Evolutionary conservation across 1,140 invertebrate genomes (phyloP).

Genomic region (Phocides pigmalion): DNA sequence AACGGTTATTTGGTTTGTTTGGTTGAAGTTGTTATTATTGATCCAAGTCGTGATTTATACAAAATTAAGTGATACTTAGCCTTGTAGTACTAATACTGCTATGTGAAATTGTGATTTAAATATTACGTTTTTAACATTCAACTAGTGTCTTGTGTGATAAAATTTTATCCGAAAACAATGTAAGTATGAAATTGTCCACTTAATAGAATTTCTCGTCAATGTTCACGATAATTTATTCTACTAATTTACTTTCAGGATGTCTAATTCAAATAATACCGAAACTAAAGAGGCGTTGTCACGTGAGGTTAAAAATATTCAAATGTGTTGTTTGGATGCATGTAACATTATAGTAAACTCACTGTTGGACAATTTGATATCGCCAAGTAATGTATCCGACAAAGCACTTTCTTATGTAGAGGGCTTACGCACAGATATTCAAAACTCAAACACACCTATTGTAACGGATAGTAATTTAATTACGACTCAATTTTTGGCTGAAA

Average conservation of each 20-base stretch:
- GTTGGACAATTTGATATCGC: slow-evolving; percentile 38
- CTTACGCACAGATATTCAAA: slow-evolving; percentile 56
- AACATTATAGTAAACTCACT: slow-evolving; percentile 62
- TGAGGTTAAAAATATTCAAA: slow-evolving; percentile 60
- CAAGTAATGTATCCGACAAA: slow-evolving; percentile 50
- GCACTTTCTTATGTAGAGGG: slow-evolving; percentile 58
- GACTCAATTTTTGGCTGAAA: slow-evolving; percentile 59
- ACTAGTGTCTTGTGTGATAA: not conserved
- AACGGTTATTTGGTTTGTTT: too few species aligned
- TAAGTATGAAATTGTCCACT: slow-evolving; percentile 23
- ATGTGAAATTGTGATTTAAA: not conserved
- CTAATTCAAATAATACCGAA: slow-evolving; percentile 48
- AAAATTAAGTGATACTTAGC: too few species aligned
- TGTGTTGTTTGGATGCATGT: slow-evolving; percentile 53
- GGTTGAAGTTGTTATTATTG: too few species aligned
- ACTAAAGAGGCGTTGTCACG: slow-evolving; percentile 53
- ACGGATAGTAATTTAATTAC: slow-evolving; percentile 65
- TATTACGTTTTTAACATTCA: not conserved
- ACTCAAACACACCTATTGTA: slow-evolving; percentile 52
- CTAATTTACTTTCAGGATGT: slow-evolving; percentile 40
- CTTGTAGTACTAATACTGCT: too few species aligned
- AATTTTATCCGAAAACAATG: not conserved
- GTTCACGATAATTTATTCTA: too few species aligned
- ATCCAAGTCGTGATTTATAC: too few species aligned
- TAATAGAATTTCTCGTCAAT: not conserved